These are phyloP conservation scores for Aleiodes leptofemur DNA, from an alignment of 2,888 invertebrate species.

Conservation along the genomic window DNA sequence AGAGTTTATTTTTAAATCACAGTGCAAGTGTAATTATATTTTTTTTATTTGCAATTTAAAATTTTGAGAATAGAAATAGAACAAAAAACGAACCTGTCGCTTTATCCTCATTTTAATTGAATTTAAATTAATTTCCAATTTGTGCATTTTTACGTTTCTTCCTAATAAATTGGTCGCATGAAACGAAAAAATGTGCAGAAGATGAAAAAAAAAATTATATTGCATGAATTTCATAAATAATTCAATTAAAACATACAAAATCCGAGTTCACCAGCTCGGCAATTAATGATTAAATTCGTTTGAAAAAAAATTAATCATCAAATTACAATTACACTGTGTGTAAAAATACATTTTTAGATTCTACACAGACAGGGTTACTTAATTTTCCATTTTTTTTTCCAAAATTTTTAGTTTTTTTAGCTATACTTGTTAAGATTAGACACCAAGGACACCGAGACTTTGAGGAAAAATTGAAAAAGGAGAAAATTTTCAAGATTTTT, in stretches of 20 bases:
- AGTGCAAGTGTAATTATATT: conserved; percentile 64
- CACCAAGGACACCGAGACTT: conserved; percentile 68
- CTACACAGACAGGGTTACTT: conserved; percentile 54
- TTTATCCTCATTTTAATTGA: not conserved
- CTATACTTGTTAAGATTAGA: conserved; percentile 63
- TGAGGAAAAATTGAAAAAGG: conserved; percentile 63
- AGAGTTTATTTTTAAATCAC: conserved; percentile 56
- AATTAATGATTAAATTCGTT: conserved; percentile 18
- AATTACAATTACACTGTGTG: conserved; percentile 65
- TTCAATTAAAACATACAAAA: not conserved
- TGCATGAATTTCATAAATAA: conserved; percentile 8
- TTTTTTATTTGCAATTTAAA: conserved; percentile 6
- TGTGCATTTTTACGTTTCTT: conserved; percentile 32
- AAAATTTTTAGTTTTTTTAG: conserved; percentile 43
- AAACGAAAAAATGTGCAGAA: conserved; percentile 7
- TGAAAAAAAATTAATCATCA: conserved; percentile 1
- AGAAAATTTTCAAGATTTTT: conserved; percentile 54
- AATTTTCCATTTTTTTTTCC: conserved; percentile 51
- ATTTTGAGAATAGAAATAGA: conserved; percentile 3
- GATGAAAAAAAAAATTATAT: not conserved
- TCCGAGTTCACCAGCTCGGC: conserved; percentile 20
- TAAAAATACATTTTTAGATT: conserved; percentile 46
- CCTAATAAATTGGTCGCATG: conserved; percentile 23
- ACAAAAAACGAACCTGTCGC: conserved; percentile 13
- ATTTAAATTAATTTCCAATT: conserved; percentile 12